Evolutionary conservation across 64 coral and sea anemone genomes (phyloP), one percentile per base, ranked within the genome.

Genomic region (Montipora sp.): DNA sequence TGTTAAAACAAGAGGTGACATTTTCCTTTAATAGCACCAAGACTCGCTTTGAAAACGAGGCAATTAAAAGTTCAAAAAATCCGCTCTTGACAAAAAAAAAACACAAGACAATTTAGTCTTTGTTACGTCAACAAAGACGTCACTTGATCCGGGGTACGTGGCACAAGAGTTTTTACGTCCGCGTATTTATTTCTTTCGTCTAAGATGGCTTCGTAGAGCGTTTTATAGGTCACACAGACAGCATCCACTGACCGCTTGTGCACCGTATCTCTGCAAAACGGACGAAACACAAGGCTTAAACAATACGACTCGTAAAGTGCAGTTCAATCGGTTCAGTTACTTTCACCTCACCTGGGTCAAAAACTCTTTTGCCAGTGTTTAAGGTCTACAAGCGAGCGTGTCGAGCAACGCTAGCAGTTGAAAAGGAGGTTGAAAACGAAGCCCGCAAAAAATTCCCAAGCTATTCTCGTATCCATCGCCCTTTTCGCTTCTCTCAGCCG

Each of bases 241-340:
- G 87, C 92, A 87, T 99, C 98, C 9, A 91, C 92, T 1, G 98
- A 92, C 88, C 98, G 95, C 71, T 99, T 99, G 92, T 99, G 89
- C 5, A 99, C 95, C 12, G 94, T 99, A 60, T 99, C 98, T 58
- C 98, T 99, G 74, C 1, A 96, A 49, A 53, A 89, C 3, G 20
- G 44, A 70, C 9, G 19, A 16, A 77, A 23, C n/a, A 5, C 60
- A 4, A 14, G 13, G 60, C 13, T 63, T 12, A 14, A 63, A 14
- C 8, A 63, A 63, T 16, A 7, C 51, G 5, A 55, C 51, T 55
- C 51, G 2, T 7, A 63, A 16, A 12, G 60, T 57, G 6, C 53
- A 6, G 11, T 11, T 57, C 1, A 6, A 57, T 6, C 53, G 53
- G 53, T 57, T 57, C 36, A 36, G 36, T 36, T 36, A 36, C 36